Base-by-base conservation (phyloP, 2,888 invertebrate genomes). In the Polia nebulosa region DNA sequence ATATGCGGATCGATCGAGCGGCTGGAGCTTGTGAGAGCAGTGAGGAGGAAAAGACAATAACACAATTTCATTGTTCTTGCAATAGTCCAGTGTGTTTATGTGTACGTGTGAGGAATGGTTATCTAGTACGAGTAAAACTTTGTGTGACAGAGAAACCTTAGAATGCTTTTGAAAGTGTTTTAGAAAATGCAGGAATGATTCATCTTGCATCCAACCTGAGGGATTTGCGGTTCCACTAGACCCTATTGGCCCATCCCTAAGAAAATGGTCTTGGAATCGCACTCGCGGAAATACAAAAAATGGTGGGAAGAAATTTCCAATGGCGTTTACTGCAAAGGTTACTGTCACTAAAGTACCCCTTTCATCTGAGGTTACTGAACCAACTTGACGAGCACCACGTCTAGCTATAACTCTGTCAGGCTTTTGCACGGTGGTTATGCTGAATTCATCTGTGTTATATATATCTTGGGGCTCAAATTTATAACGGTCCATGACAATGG, bases 381-480 rank as follows among this genome's bases (percentile, higher is more conserved):
- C 36, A 17, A 55, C 53, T 55, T 55, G 36, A 36, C 36, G 36
- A 55, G 36, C 17, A 36, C 36, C 36, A 36, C 53, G 36, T 55
- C 53, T 55, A 55, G 36, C 53, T 55, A 36, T 36, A 36, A 36
- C 22, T 55, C 53, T 36, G 22, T 55, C 36, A 17, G 53, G 22
- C 17, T 36, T 55, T 55, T 55, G 53, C 22, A 55, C 22, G 17
- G 36, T 55, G 22, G 25, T 55, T 55, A 55, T 55, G 11, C 34
- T 34, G 8, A 15, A 34, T 53, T 53, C 20, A 53, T 53, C 53
- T 15, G 8, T 34, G 15, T 53, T 56, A n/a, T 41, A 41, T 41
- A 41, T 41, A 7, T 34, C 67, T 66, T 80, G 76, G 3, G 81
- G 80, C 13, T 77, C 83, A 60, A 84, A 86, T 1, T 63, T 76